Conservation (phyloP, 2,113 vertebrate genomes). For the Promerops cafer region DNA sequence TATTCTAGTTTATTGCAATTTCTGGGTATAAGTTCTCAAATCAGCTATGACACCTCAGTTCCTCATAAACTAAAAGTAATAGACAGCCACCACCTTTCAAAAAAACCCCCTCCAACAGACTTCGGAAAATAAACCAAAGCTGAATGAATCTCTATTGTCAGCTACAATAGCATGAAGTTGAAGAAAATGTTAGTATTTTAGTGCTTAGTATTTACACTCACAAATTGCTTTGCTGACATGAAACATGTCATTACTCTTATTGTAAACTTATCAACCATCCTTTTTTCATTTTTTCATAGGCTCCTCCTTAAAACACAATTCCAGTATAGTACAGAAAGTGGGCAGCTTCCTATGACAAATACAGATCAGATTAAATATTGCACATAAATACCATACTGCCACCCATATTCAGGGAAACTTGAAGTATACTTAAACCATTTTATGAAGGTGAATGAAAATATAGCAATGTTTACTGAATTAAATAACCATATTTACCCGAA, state of each 20-base stretch:
- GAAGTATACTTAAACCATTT: neutral
- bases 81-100: neutral
- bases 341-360: neutral
- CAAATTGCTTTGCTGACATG: neutral
- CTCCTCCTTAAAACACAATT: neutral
- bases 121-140: neutral
- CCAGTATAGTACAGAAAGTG: neutral
- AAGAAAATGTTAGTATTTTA: neutral
- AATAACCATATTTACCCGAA: neutral
- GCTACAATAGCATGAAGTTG: neutral
- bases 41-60: neutral
- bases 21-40: neutral
- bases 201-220: neutral
- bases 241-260: neutral
- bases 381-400: neutral
- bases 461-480: neutral
- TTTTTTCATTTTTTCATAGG: neutral
- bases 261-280: neutral
- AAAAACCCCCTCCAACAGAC: neutral
- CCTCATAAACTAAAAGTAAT: neutral
- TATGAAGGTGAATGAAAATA: neutral
- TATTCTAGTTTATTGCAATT: neutral
- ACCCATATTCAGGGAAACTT: neutral
- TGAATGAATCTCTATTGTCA: neutral
- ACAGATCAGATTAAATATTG: neutral